phyloP scores from a whole-genome alignment of 1,140 invertebrate genomes.

The Drosophila melanogaster region Release_6_plus_ISO1_MT NT_033777.3:28898501-28899000 shows the following conservation, averaged over 20 bases:
- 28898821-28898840: slow-evolving; percentile 28
- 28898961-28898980: slow-evolving; percentile 22
- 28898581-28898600: neutral
- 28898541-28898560: slow-evolving; percentile 25
- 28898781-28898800: slow-evolving; percentile 24
- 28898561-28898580: slow-evolving; percentile 18
- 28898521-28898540: slow-evolving; percentile 53
- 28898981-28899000: slow-evolving; percentile 14
- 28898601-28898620: neutral
- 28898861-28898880: slow-evolving; percentile 35
- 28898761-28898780: slow-evolving; percentile 52
- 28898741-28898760: slow-evolving; percentile 36
- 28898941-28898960: slow-evolving; percentile 3
- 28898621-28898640: slow-evolving; percentile 17
- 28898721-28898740: slow-evolving; percentile 32
- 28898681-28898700: slow-evolving; percentile 23
- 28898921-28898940: slow-evolving; percentile 22
- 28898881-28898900: neutral
- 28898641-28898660: slow-evolving; percentile 51
- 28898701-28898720: slow-evolving; percentile 40
- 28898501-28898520: slow-evolving; percentile 32
- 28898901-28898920: slow-evolving; percentile 11
- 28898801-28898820: slow-evolving; percentile 16
- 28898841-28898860: slow-evolving; percentile 20
- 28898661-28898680: slow-evolving; percentile 11